Base-by-base conservation (phyloP, 2,113 vertebrate species). In the Tetrao urogallus region DNA sequence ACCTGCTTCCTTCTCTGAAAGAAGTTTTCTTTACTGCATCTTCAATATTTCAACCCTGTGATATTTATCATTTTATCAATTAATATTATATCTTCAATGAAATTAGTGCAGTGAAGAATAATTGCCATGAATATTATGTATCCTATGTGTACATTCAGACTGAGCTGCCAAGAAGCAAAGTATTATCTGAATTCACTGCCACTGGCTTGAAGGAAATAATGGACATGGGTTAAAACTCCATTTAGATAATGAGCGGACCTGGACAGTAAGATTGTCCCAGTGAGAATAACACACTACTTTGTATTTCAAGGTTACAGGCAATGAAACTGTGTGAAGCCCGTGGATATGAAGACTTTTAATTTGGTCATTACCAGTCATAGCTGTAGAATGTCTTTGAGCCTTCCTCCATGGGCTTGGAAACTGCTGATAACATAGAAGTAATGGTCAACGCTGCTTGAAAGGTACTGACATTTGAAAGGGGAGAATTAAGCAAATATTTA, bases 21-120 rank as follows among this genome's bases (percentile, higher is more conserved):
- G 24, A 85, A 34, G 12, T 57, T 12, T 13, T 25, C 69, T 75
- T 78, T 86, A 60, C 54, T 74, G 8, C 8, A 28, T 91, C 87
- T 89, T 88, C 66, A 80, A 32, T 65, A 71, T 61, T 88, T 96
- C 42, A 83, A 4, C 34, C 11, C 86, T 52, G 22, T 64, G 93
- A 69, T 13, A 50, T 88, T 91, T 47, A 57, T 58, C 2, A 5
- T 71, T 95, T 89, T 89, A 90, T 93, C 43, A 70, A 82, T 82
- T 36, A 86, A 16, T 36, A 78, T 89, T 84, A 92, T 80, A 85
- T 95, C 95, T 97, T 75, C 67, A 82, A n/a, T 71, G 18, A 88
- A 86, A 61, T 75, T 13, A 58, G 15, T 57, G 10, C 28, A 30
- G 66, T 66, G 28, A 93, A 67, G 28, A 34, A 77, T 60, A 83